phyloP scores from a whole-genome alignment of 1,140 invertebrate genomes.

The Radopholus similis region DNA sequence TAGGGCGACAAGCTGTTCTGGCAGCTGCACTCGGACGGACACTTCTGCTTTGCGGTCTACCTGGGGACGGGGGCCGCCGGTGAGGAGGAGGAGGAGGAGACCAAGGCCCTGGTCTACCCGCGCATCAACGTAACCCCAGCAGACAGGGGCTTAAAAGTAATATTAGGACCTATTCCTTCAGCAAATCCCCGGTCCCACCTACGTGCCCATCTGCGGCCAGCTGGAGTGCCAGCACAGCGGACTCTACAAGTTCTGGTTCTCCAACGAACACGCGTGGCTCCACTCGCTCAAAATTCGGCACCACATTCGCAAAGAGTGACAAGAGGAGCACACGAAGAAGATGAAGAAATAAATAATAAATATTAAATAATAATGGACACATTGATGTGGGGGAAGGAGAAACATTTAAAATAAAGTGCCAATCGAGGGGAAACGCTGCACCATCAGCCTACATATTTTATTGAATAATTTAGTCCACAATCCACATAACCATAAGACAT shows the following conservation, averaged over 20 bases:
- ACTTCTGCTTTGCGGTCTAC: slow-evolving; percentile 56
- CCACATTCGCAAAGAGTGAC: slow-evolving; percentile 7
- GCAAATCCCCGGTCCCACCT: slow-evolving; percentile 58
- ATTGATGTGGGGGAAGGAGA: no score
- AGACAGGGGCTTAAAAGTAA: not conserved
- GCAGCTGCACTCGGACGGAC: slow-evolving; percentile 52
- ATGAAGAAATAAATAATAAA: not conserved
- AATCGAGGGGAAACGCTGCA: no score
- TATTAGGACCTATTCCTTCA: slow-evolving; percentile 26
- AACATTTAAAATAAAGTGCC: no score
- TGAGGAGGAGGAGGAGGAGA: slow-evolving; percentile 27
- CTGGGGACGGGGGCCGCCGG: no score
- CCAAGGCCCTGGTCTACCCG: slow-evolving; percentile 44
- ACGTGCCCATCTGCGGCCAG: slow-evolving; percentile 48
- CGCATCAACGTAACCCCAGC: slow-evolving; percentile 46
- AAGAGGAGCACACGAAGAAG: not conserved
- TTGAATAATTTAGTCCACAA: no score
- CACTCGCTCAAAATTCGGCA: slow-evolving; percentile 50
- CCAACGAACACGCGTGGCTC: slow-evolving; percentile 59
- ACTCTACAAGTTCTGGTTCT: slow-evolving; percentile 54
- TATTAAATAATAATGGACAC: no score
- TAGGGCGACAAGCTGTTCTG: slow-evolving; percentile 48
- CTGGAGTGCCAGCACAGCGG: slow-evolving; percentile 36
- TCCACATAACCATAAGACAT: no score
- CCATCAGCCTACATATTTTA: no score